These are phyloP conservation scores for Ceratosolen solmsi DNA, from an alignment of 1,140 invertebrate species.

Conservation along the genomic window DNA sequence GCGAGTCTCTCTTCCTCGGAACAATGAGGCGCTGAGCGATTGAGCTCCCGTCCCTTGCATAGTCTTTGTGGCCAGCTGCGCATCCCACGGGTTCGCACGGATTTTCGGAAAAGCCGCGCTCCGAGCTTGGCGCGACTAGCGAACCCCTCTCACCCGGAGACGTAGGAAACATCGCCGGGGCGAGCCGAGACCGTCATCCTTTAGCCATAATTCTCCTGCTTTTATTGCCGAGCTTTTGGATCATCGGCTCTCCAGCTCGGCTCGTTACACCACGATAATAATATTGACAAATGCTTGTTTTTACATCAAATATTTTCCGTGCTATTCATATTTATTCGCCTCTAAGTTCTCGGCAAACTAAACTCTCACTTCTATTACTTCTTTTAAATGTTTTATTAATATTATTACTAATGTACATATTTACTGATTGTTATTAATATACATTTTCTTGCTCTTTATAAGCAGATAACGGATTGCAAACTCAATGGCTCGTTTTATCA, in stretches of 20 bases:
- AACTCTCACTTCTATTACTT: constrained; percentile 18
- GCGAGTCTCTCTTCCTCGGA: neutral
- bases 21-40: neutral
- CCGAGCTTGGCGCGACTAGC: neutral
- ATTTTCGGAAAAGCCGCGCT: constrained; percentile 3
- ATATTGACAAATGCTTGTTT: constrained; percentile 48
- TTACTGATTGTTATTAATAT: constrained; percentile 38
- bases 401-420: constrained; percentile 42
- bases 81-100: neutral
- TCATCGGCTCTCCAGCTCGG: neutral
- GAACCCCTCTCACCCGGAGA: neutral
- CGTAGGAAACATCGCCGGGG: neutral
- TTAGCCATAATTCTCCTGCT: constrained; percentile 17
- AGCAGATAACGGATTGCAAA: constrained; percentile 5
- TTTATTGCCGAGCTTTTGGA: neutral
- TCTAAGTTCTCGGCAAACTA: constrained; percentile 55
- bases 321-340: constrained; percentile 50
- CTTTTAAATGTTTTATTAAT: constrained; percentile 42
- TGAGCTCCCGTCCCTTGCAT: neutral
- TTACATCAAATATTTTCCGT: constrained; percentile 47
- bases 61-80: neutral
- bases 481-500: constrained; percentile 6
- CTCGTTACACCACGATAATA: constrained; percentile 36
- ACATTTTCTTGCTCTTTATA: constrained; percentile 25
- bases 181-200: neutral